Conservation (phyloP, 2,888 invertebrate genomes). For the Eupithecia tripunctaria region DNA sequence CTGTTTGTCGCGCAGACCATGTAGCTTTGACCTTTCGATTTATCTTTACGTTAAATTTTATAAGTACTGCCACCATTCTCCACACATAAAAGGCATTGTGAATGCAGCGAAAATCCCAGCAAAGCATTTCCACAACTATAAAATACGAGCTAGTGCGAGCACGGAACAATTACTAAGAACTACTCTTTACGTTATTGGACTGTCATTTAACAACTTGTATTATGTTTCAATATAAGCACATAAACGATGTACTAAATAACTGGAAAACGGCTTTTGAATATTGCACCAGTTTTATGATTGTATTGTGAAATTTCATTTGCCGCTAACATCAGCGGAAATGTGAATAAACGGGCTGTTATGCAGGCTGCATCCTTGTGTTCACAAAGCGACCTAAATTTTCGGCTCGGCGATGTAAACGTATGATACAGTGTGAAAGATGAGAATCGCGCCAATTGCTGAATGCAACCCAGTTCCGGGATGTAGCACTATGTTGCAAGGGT, state of each 20-base stretch:
- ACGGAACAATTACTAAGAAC: constrained; percentile 23
- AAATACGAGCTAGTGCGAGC: constrained; percentile 17
- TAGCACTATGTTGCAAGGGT: constrained; percentile 44
- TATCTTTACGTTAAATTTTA: constrained; percentile 28
- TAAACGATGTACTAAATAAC: constrained; percentile 12
- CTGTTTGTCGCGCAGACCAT: constrained; percentile 53
- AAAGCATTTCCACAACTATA: constrained; percentile 22
- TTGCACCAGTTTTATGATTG: constrained; percentile 44
- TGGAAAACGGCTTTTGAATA: constrained; percentile 28
- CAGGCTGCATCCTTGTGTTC: constrained; percentile 54
- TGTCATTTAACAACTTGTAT: constrained; percentile 20
- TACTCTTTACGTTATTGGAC: constrained; percentile 24
- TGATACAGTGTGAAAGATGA: constrained; percentile 61
- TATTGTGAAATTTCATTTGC: constrained; percentile 44
- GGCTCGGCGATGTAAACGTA: constrained; percentile 52
- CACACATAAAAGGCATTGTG: constrained; percentile 11
- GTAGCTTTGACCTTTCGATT: constrained; percentile 41
- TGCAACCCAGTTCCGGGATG: constrained; percentile 65
- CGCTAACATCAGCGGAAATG: constrained; percentile 56
- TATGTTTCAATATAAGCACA: constrained; percentile 4
- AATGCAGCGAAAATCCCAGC: constrained; percentile 17
- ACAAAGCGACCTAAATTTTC: constrained; percentile 65
- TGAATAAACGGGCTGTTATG: constrained; percentile 52
- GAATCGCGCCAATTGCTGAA: constrained; percentile 65
- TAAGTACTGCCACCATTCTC: constrained; percentile 24